Evolutionary conservation across 2,888 invertebrate species (phyloP).

Genomic region (Drosophila infuscata): DNA sequence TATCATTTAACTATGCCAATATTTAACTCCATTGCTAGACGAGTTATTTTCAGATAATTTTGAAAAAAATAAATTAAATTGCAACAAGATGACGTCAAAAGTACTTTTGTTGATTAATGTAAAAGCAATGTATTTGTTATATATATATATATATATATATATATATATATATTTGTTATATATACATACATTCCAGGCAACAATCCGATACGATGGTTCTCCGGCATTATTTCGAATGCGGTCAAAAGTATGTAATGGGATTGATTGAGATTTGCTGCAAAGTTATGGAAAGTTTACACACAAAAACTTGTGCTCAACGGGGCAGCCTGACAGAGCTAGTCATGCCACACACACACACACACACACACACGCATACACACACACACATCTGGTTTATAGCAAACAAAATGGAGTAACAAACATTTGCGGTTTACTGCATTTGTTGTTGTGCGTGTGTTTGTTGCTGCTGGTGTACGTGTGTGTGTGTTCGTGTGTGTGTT

Average conservation of each 20-base stretch:
- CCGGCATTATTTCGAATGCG: conserved; percentile 11
- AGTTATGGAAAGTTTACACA: conserved; percentile 26
- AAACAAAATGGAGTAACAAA: conserved; percentile 75
- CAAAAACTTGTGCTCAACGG: conserved; percentile 30
- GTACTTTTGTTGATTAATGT: neutral
- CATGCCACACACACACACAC: conserved; percentile 16
- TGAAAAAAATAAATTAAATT: neutral
- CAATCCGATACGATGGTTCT: neutral
- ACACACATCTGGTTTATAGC: conserved; percentile 24
- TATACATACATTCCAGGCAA: neutral
- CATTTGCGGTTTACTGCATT: conserved; percentile 74
- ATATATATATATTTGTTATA: no score
- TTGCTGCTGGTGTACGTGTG: neutral
- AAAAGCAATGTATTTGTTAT: neutral
- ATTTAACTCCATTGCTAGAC: neutral
- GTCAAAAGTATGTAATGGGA: conserved; percentile 9
- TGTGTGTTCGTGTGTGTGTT: conserved; percentile 8
- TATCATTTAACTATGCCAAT: neutral
- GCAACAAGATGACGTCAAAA: neutral
- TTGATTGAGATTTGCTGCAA: conserved; percentile 18
- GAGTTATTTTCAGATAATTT: neutral
- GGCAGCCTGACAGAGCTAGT: conserved; percentile 31
- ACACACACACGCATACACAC: conserved; percentile 14
- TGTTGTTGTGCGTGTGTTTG: conserved; percentile 13
- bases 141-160: no score